Evolutionary conservation across 2,797 vertebrate genomes (phyloP), one percentile per base, ranked within the genome.

Genomic region (Pipistrellus pygmaeus): DNA sequence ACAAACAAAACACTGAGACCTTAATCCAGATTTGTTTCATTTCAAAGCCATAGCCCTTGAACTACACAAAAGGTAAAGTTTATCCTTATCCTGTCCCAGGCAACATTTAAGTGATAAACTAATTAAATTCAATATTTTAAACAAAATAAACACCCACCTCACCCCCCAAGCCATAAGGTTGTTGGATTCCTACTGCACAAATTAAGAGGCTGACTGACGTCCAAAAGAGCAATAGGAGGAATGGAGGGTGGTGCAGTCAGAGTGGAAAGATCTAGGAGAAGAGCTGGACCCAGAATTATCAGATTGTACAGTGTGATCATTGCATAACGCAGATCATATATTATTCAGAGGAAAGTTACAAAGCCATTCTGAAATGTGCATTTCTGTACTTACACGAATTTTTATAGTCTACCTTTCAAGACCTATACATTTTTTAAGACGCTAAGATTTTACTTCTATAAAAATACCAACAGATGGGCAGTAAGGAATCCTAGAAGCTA

Each of bases 31-130:
- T 84, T 46, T 68, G 23, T 68, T 76, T 85, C 32, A 75, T 80
- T 91, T 84, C 68, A 72, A 73, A 87, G 11, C 10, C 44, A 57
- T 4, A n/a, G 35, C 8, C 13, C 57, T 85, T 78, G 20, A 32
- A 89, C 20, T 64, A 71, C 1, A 62, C 5, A 75, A 60, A 71
- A 82, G 48, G 6, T 35, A 69, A 8, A 55, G 21, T 69, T 32
- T 18, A 73, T 46, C 41, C 2, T 30, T 46, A 41, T n/a, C 55
- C 3, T 88, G 11, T 88, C 18, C 3, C 3, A 0, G 51, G 21
- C 7, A 85, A 73, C 15, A 48, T 55, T 13, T 73, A 68, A 91
- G 21, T 20, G 64, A 21, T 91, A 91, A 81, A 91, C 13, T 73
- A 68, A 62, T 91, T 80, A 81, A 78, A 85, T 76, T 77, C 21